Conservation (phyloP, 2,113 vertebrate genomes). For the Montifringilla adamsi region DNA sequence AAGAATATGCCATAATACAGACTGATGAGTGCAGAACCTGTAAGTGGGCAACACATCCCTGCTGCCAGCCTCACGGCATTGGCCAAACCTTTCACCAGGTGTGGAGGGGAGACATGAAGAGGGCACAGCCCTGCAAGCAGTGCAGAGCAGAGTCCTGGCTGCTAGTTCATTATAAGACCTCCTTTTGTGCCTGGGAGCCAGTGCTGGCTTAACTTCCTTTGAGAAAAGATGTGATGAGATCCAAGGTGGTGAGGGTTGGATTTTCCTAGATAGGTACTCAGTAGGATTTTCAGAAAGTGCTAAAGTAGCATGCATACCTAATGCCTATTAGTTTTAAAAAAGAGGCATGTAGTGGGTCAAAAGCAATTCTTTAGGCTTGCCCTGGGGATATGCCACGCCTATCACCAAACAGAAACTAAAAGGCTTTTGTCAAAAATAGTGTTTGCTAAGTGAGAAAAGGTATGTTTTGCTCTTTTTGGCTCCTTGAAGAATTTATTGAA, state of each 20-base stretch:
- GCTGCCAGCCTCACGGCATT: background rate
- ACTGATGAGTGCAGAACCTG: background rate
- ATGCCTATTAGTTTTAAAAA: background rate
- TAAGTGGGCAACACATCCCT: background rate
- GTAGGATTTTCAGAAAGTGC: background rate
- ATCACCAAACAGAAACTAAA: background rate
- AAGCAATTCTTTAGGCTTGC: background rate
- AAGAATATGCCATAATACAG: background rate
- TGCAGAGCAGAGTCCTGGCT: background rate
- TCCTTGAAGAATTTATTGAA: background rate
- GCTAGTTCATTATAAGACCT: background rate
- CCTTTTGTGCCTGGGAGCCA: background rate
- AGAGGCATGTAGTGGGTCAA: background rate
- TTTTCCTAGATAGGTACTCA: background rate
- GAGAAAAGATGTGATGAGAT: background rate
- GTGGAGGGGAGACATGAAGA: fast-evolving
- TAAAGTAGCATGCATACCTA: background rate
- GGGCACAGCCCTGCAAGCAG: background rate
- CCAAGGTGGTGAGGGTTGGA: background rate
- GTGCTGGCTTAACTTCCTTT: background rate
- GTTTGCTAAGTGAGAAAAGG: background rate
- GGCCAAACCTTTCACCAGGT: background rate
- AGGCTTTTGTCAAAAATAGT: background rate
- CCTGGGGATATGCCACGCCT: background rate
- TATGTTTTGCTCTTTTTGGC: background rate